Percentiles rank a stretch among this genome's conserved stretches.
Conservation (phyloP, 2,113 vertebrate species). For the Elaphurus davidianus region DNA sequence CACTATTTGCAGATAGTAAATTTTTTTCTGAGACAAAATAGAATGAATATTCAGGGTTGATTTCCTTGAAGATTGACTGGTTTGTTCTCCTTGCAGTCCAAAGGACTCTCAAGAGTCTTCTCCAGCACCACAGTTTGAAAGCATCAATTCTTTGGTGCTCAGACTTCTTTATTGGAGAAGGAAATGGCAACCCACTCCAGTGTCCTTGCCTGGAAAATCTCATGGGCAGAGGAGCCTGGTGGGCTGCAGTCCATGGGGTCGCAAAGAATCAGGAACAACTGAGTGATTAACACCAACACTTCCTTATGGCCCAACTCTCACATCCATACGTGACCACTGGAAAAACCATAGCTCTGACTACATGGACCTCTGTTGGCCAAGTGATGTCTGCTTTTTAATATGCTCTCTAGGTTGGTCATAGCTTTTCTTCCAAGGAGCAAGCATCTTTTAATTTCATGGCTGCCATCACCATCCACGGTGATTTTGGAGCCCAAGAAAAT, state of each 20-base stretch:
- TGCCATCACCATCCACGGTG: background rate
- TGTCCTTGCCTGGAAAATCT: background rate
- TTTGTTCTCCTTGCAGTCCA: background rate
- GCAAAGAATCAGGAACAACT: rapidly evolving
- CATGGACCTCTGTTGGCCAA: rapidly evolving
- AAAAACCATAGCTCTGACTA: background rate
- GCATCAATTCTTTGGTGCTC: background rate
- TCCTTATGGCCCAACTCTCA: background rate
- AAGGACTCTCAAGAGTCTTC: background rate
- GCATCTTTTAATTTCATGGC: background rate
- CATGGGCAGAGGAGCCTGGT: background rate
- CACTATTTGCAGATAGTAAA: background rate
- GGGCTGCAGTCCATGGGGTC: background rate
- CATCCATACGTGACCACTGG: background rate
- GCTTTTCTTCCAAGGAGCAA: background rate
- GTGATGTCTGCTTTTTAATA: background rate
- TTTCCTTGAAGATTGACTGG: background rate
- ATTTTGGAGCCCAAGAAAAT: background rate
- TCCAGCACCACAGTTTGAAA: background rate
- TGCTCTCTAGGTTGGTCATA: background rate
- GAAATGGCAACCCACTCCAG: background rate
- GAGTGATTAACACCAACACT: background rate
- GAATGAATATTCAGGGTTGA: background rate
- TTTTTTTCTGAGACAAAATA: background rate
- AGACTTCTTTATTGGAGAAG: background rate